Evolutionary conservation across 2,113 vertebrate species (phyloP), one percentile per base, ranked within the genome.

Genomic region (Natator depressus): DNA sequence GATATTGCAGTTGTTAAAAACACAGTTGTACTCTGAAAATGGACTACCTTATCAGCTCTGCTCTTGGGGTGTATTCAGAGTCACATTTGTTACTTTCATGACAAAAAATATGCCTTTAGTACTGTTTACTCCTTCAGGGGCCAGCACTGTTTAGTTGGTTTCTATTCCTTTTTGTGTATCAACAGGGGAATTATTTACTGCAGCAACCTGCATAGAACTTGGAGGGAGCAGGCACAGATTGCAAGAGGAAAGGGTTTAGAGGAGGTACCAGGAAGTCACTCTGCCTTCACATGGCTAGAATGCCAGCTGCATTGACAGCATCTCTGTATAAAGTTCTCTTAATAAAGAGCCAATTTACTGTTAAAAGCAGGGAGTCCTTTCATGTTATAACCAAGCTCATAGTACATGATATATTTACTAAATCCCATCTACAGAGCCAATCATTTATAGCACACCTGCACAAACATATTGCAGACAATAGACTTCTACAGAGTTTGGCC

Each of bases 1-100:
- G 90, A 57, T 84, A 4, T 5, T 55, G 82, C 93, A 95, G 91
- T 83, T 93, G 89, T 50, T 95, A 93, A 79, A 89, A 92, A 89
- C 62, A 38, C 81, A 86, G 90, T 4, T 91, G 90, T 46, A 25
- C 91, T 47, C 3, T 0, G 69, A 89, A 90, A 65, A 93, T 35
- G 2, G 53, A 86, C 62, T 81, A 27, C 38, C 49, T 87, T 87
- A 42, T n/a, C n/a, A 17, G 85, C 25, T 84, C 42, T 78, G 75
- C 38, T 47, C 65, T 47, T 6, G 4, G 84, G 49, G 78, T 16
- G 46, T 72, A 88, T n/a, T 90, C 38, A 27, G 24, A 76, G 25
- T 78, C 42, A 78, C 7, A 16, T 14, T 14, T 78, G 25, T 78
- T 47, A 72, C 65, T 47, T 76, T 47, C 25, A 13, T 47, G 42